Evolutionary conservation across 2,113 vertebrate species (phyloP), one percentile per base, ranked within the genome.

Genomic region (Nothobranchius furzeri): DNA sequence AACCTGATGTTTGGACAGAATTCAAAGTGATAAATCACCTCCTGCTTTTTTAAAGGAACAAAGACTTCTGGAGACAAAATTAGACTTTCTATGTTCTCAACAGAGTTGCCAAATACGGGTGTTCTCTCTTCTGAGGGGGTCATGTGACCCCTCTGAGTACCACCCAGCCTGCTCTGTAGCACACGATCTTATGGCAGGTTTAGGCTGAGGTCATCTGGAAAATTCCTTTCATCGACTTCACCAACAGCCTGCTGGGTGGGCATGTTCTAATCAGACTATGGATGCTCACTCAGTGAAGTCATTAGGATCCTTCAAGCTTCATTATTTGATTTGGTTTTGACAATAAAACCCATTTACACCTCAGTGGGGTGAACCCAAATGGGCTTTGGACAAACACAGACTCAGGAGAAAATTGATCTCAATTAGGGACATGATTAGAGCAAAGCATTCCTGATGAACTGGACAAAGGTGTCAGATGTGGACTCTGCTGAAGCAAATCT

Each of bases 321-420:
- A 87, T 87, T 87, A 85, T 85, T 89, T 75, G 85, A 84, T 85
- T 77, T 77, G 68, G 58, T 79, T 87, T 84, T 82, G 81, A 90
- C 82, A 81, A 79, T 65, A 77, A 87, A 87, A 60, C 72, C 72
- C 37, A 77, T 81, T 82, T 79, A 79, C n/a, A 85, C 46, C 68
- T 77, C 75, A 64, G 51, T 55, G 64, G 72, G 76, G 60, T 78
- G 81, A 86, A 83, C 76, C 73, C 58, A 54, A 76, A 82, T 51
- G 43, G 60, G 50, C 56, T 70, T 53, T 5, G 2, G 50, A 73
- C 54, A 50, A 55, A 70, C 13, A 14, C 13, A 14, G 54, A 82
- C 36, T 36, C 48, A 5, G 74, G 76, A 46, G 20, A 70, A 78
- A 83, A 90, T 84, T 58, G 14, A 79, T 83, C 85, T 74, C 51